phyloP scores from a whole-genome alignment of 2,113 vertebrate species.

The Butorides virescens region DNA sequence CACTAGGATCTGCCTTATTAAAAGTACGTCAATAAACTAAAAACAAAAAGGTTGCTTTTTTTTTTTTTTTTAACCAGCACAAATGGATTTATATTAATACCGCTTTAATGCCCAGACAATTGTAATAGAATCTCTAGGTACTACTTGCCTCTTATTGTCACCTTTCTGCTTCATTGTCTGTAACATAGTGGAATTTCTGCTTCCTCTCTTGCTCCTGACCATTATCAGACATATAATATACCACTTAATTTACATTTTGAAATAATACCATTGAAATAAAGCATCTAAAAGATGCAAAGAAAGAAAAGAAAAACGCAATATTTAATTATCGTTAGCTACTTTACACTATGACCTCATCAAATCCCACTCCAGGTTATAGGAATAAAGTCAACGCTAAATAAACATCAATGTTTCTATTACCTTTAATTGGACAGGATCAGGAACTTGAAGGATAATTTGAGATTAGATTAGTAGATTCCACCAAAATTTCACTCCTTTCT shows the following conservation, averaged over 20 bases:
- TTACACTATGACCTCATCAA: not conserved
- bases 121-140: not conserved
- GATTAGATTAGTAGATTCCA: not conserved
- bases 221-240: not conserved
- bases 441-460: not conserved
- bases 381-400: not conserved
- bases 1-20: not conserved
- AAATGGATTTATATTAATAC: not conserved
- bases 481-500: not conserved
- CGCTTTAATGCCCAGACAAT: not conserved
- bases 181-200: not conserved
- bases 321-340: not conserved
- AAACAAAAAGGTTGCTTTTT: not conserved
- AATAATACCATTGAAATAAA: not conserved
- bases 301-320: not conserved
- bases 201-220: not conserved
- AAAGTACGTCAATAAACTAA: not conserved
- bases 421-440: not conserved
- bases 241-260: not conserved
- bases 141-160: not conserved
- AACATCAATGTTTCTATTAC: not conserved
- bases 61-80: not conserved
- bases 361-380: not conserved
- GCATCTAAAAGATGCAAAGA: not conserved
- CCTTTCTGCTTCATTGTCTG: not conserved